Conservation (phyloP, 2,888 invertebrate genomes). For the Gandaritis pyraliata region DNA sequence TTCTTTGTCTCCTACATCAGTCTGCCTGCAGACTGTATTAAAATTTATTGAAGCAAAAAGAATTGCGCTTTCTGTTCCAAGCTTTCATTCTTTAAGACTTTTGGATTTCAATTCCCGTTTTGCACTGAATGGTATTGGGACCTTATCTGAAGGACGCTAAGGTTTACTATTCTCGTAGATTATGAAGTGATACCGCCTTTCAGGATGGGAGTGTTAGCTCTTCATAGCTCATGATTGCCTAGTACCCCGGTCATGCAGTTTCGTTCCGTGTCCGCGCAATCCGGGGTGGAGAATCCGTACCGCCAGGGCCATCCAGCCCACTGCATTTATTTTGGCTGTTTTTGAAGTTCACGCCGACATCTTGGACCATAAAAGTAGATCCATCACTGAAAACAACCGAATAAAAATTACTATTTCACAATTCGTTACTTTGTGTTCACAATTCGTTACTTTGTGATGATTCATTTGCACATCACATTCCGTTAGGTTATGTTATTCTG, state of each 20-base stretch:
- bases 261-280: constrained; percentile 55
- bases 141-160: constrained; percentile 29
- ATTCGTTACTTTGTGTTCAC: too few relatives aligned
- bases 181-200: not conserved
- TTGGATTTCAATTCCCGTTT: not conserved
- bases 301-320: not conserved
- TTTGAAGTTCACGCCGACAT: not conserved
- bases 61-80: not conserved
- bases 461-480: too few relatives aligned
- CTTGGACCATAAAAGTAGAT: too few relatives aligned
- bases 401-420: too few relatives aligned
- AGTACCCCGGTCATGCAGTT: constrained; percentile 59
- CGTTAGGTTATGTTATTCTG: not conserved
- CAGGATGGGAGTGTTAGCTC: constrained; percentile 13
- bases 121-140: not conserved
- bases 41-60: not conserved
- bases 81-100: too few relatives aligned
- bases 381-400: too few relatives aligned
- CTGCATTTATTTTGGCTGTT: not conserved
- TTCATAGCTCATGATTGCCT: constrained; percentile 48
- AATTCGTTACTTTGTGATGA: too few relatives aligned
- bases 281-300: not conserved
- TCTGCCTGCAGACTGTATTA: constrained; percentile 17
- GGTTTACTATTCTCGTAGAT: constrained; percentile 8
- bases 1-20: constrained; percentile 28